These are phyloP conservation scores for Pinctada fucata DNA, from an alignment of 2,888 invertebrate species.

Conservation along the genomic window DNA sequence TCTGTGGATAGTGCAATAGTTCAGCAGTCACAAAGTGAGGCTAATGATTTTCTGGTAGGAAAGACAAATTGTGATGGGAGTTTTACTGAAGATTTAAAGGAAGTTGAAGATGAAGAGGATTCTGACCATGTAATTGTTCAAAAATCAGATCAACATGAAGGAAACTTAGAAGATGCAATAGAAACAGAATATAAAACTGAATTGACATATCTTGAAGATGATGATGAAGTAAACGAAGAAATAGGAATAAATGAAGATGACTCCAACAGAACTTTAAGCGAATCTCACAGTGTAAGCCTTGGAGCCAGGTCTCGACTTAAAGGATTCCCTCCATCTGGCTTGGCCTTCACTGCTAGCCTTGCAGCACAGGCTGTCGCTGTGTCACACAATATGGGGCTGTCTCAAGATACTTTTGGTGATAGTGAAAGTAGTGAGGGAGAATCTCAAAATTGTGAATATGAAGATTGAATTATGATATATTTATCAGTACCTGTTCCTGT, in stretches of 20 bases:
- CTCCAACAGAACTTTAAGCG: not conserved
- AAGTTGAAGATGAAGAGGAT: not conserved
- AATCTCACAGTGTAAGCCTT: not conserved
- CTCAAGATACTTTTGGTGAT: slow-evolving; percentile 55
- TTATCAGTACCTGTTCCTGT: no score
- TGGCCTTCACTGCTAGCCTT: slow-evolving; percentile 54
- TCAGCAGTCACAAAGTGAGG: not conserved
- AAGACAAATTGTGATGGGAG: not conserved
- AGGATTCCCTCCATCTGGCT: slow-evolving; percentile 26
- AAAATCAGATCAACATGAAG: no score
- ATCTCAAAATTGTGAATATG: slow-evolving; percentile 20
- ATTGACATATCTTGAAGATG: not conserved
- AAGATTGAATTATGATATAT: no score
- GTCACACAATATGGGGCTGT: slow-evolving; percentile 49
- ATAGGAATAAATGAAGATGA: not conserved
- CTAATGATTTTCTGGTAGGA: not conserved
- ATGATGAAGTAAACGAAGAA: not conserved
- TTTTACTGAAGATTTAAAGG: not conserved
- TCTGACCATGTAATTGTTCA: not conserved
- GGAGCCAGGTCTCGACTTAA: slow-evolving; percentile 12
- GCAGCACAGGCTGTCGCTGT: slow-evolving; percentile 61
- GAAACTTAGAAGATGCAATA: not conserved
- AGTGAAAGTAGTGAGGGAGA: slow-evolving; percentile 40
- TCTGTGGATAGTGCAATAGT: not conserved
- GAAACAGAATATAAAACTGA: not conserved